Conservation (phyloP, 2,113 vertebrate species). For the Forbesichthys agassizii region DNA sequence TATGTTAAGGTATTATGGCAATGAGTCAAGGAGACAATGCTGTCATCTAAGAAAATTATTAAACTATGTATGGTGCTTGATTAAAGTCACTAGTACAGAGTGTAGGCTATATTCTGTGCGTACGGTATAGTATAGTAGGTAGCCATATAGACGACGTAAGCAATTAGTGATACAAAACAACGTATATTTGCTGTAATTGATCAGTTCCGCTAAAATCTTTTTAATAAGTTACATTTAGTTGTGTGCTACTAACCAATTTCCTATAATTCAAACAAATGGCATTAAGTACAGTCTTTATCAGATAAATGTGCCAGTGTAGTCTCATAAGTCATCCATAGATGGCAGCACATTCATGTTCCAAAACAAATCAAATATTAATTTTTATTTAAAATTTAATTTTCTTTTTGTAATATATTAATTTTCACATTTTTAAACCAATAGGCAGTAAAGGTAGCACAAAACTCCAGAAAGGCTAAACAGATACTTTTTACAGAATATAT, state of each 20-base stretch:
- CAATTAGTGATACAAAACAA: too few species aligned
- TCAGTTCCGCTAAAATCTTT: too few species aligned
- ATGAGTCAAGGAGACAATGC: conserved; percentile 15
- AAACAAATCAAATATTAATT: neutral
- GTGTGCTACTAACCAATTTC: too few species aligned
- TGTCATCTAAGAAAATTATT: neutral
- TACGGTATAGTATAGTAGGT: too few species aligned
- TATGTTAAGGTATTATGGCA: conserved; percentile 11
- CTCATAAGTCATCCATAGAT: conserved; percentile 38
- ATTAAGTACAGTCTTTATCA: conserved; percentile 14
- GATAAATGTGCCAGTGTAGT: conserved; percentile 36
- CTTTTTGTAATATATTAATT: neutral
- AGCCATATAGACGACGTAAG: too few species aligned
- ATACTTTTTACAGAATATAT: conserved; percentile 19
- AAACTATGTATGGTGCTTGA: conserved; percentile 1
- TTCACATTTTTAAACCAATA: neutral
- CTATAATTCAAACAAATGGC: too few species aligned
- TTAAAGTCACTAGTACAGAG: neutral
- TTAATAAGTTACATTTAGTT: too few species aligned
- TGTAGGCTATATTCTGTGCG: neutral
- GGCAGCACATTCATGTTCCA: conserved; percentile 58
- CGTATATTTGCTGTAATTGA: too few species aligned
- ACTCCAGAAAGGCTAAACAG: neutral
- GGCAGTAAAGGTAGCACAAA: neutral
- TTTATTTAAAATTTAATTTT: too few species aligned